Evolutionary conservation across 2,113 vertebrate species (phyloP).

Genomic region (Phasianus colchicus): DNA sequence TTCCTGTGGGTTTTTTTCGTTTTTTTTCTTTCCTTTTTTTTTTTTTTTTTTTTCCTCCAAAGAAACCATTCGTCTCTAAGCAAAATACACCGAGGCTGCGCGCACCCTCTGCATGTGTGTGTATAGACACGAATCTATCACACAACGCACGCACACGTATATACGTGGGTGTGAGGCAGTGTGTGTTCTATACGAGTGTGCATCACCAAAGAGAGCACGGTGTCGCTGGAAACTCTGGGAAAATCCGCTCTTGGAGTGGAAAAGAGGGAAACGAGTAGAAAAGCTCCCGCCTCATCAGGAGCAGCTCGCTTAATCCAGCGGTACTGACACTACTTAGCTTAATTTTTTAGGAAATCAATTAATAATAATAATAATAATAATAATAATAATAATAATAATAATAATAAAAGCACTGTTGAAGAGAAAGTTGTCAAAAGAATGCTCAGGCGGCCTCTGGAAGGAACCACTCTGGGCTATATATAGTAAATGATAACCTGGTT

Average conservation of each 20-base stretch:
- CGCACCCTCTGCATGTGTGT: rapidly evolving
- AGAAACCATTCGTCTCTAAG: neutral
- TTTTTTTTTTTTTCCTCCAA: rapidly evolving
- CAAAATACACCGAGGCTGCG: neutral
- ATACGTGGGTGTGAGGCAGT: rapidly evolving
- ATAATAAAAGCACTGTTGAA: neutral
- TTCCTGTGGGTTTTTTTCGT: neutral
- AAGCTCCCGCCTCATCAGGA: neutral
- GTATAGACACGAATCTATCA: neutral
- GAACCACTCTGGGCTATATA: constrained; percentile 21
- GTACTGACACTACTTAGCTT: neutral
- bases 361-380: no score
- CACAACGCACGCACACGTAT: neutral
- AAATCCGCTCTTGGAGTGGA: neutral
- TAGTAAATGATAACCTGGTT: constrained; percentile 62
- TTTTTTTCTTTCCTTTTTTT: neutral
- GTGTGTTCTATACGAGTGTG: rapidly evolving
- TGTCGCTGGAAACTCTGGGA: neutral
- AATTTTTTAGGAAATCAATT: no score
- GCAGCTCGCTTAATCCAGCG: neutral
- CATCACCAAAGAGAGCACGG: neutral
- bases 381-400: no score
- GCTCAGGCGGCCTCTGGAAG: neutral
- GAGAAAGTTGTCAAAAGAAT: neutral
- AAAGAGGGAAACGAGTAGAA: neutral